phyloP scores from a whole-genome alignment of 2,888 invertebrate genomes.

The Coleophora flavipennella region DNA sequence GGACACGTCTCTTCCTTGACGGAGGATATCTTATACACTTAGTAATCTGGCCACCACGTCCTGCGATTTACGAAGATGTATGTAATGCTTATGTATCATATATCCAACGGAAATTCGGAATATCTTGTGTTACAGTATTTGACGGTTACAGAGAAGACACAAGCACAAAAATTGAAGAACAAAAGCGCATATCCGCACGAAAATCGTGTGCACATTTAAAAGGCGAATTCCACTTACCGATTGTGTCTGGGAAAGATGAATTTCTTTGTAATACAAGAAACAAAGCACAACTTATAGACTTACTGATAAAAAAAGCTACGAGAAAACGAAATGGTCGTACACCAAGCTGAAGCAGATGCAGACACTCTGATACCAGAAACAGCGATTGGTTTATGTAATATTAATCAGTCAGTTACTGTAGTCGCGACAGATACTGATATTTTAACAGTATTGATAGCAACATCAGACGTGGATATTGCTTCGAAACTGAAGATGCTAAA shows the following conservation, averaged over 20 bases:
- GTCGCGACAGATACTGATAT: constrained; percentile 8
- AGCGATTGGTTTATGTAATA: constrained; percentile 1
- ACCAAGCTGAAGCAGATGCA: constrained; percentile 5
- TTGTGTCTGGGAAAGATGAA: constrained; percentile 6
- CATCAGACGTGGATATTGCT: not conserved
- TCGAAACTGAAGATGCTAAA: constrained; percentile 4
- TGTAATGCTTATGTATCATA: constrained; percentile 2
- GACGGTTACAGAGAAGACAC: constrained; percentile 2
- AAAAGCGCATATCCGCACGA: constrained; percentile 4
- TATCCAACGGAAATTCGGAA: constrained; percentile 1
- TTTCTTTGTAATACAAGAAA: constrained; percentile 7
- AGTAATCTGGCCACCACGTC: constrained; percentile 3
- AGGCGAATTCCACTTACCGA: too few relatives aligned
- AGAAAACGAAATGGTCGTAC: constrained; percentile 1
- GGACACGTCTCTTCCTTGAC: too few relatives aligned
- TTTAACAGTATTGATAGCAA: constrained; percentile 3
- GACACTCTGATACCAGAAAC: constrained; percentile 3
- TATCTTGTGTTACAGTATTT: constrained; percentile 3
- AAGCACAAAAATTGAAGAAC: constrained; percentile 4
- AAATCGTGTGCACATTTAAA: constrained; percentile 7
- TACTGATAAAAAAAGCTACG: constrained; percentile 5
- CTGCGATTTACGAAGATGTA: constrained; percentile 1
- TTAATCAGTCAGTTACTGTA: constrained; percentile 3
- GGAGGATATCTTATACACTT: not conserved
- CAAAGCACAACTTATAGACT: constrained; percentile 6